Percentiles rank a stretch among this genome's conserved stretches.
Conservation (phyloP, 1,140 invertebrate genomes). For the Drosophila simulans region DNA sequence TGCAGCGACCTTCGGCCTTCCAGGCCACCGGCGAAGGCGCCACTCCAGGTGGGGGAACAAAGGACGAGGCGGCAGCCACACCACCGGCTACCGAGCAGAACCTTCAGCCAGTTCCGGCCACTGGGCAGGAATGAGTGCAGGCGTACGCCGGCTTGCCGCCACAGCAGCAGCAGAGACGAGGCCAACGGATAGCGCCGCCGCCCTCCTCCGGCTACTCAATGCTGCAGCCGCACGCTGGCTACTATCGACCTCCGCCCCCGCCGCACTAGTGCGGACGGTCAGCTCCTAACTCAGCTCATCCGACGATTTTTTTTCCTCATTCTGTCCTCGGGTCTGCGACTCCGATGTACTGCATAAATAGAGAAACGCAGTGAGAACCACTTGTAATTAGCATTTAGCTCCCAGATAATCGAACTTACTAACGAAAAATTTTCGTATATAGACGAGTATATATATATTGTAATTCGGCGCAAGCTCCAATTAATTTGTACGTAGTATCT, state of each 20-base stretch:
- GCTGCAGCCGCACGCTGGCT: slow-evolving; percentile 68
- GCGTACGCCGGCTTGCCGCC: slow-evolving; percentile 55
- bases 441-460: slow-evolving; percentile 9
- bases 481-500: slow-evolving; percentile 49
- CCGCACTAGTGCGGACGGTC: slow-evolving; percentile 43
- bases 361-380: slow-evolving; percentile 32
- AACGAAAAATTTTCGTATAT: slow-evolving; percentile 31
- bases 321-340: slow-evolving; percentile 50
- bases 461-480: slow-evolving; percentile 34
- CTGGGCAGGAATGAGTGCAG: slow-evolving; percentile 77
- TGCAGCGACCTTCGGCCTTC: slow-evolving; percentile 85
- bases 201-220: slow-evolving; percentile 43
- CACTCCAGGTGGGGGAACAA: slow-evolving; percentile 7
- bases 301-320: slow-evolving; percentile 19
- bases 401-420: slow-evolving; percentile 65
- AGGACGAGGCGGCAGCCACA: slow-evolving; percentile 39
- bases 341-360: slow-evolving; percentile 28
- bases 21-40: slow-evolving; percentile 52
- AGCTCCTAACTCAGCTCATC: slow-evolving; percentile 37
- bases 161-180: slow-evolving; percentile 41
- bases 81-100: slow-evolving; percentile 45
- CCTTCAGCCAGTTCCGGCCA: slow-evolving; percentile 59
- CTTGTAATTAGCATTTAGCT: slow-evolving; percentile 59
- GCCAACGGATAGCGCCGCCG: slow-evolving; percentile 21
- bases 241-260: slow-evolving; percentile 50